Evolutionary conservation across 1,140 invertebrate genomes (phyloP).

Genomic region (Heliconius congener): DNA sequence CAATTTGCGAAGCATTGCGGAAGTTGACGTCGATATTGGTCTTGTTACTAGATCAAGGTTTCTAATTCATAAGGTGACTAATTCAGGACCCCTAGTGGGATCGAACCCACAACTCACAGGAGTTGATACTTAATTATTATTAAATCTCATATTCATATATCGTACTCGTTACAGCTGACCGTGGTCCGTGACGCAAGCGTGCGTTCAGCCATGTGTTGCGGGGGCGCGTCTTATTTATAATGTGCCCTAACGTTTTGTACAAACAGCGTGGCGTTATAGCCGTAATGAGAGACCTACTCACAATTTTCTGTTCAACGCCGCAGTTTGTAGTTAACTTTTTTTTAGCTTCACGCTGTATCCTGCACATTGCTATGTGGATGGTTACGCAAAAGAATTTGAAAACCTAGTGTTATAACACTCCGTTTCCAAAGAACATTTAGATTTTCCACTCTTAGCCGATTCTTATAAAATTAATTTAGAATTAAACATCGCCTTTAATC

Average conservation of each 20-base stretch:
- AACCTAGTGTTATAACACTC: neutral
- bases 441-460: no score
- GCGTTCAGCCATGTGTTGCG: slow-evolving; percentile 25
- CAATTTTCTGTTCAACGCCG: no score
- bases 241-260: neutral
- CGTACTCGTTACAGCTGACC: slow-evolving; percentile 15
- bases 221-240: slow-evolving; percentile 27
- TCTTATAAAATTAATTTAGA: no score
- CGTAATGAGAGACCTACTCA: neutral
- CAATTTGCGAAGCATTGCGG: no score
- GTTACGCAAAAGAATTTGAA: neutral
- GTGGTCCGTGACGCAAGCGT: slow-evolving; percentile 20
- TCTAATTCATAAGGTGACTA: no score
- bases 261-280: neutral
- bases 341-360: neutral
- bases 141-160: neutral
- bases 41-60: no score
- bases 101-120: neutral
- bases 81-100: neutral
- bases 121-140: no score
- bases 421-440: neutral
- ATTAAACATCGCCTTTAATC: no score
- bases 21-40: no score
- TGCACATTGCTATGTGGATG: neutral
- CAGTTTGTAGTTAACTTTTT: no score